Evolutionary conservation across 2,113 vertebrate species (phyloP).

Genomic region (Colossoma macropomum): DNA sequence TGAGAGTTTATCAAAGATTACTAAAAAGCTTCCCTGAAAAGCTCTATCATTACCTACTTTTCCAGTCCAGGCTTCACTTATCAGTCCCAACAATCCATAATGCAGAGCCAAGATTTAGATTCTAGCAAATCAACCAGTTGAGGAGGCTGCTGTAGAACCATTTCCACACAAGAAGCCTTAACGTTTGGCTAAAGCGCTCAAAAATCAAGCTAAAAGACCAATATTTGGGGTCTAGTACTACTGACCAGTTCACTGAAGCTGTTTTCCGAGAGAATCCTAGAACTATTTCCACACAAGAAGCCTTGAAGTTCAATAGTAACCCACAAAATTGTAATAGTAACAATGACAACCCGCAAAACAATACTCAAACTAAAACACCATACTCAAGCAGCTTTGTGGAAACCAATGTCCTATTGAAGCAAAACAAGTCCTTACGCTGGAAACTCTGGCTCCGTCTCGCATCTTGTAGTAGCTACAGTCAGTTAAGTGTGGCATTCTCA

Average conservation of each 20-base stretch:
- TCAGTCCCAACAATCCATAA: neutral
- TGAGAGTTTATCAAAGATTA: neutral
- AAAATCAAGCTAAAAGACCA: neutral
- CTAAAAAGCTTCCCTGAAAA: neutral
- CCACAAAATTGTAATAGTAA: neutral
- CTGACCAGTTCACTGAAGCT: neutral
- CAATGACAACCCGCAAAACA: neutral
- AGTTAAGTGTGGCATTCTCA: slow-evolving; percentile 83
- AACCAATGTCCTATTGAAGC: neutral
- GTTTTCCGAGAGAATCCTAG: no score
- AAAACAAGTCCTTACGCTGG: slow-evolving; percentile 74
- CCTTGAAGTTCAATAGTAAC: neutral
- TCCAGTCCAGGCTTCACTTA: neutral
- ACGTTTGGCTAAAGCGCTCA: neutral
- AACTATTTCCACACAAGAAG: no score
- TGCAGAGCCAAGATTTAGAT: neutral
- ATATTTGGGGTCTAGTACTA: neutral
- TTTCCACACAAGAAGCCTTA: neutral
- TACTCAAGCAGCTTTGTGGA: neutral
- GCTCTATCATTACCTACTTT: neutral
- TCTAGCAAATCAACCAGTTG: neutral
- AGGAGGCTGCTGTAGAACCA: neutral
- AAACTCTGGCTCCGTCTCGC: slow-evolving; percentile 77
- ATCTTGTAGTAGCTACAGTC: slow-evolving; percentile 82
- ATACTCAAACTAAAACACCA: neutral